Evolutionary conservation across 2,113 vertebrate species (phyloP).

Genomic region (Chaetops frenatus): DNA sequence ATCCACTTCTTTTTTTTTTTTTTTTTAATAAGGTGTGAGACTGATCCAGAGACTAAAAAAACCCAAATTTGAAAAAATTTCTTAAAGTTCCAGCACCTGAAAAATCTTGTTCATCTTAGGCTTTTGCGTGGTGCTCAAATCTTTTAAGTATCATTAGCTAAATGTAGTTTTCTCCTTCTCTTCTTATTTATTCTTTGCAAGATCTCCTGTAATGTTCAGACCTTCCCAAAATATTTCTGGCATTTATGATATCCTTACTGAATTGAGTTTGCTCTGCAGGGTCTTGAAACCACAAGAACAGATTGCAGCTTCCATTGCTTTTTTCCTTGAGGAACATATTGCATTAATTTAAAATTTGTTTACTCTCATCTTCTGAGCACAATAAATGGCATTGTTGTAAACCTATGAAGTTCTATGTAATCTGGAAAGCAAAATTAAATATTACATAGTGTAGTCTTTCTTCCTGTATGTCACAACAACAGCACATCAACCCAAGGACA

Average conservation of each 20-base stretch:
- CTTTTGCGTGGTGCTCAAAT: not conserved
- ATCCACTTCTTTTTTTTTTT: not conserved
- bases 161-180: not conserved
- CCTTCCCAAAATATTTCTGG: not conserved
- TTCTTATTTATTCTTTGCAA: not conserved
- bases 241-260: not conserved
- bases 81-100: not conserved
- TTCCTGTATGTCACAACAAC: not conserved
- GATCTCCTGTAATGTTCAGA: not conserved
- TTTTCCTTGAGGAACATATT: not conserved
- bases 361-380: not conserved
- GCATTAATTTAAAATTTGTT: not conserved
- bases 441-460: not conserved
- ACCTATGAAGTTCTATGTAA: not conserved
- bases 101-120: not conserved
- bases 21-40: not conserved
- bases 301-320: not conserved
- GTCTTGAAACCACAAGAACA: not conserved
- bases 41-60: not conserved
- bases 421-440: not conserved
- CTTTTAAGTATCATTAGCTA: not conserved
- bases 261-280: not conserved
- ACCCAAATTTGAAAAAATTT: not conserved
- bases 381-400: not conserved
- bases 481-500: not conserved